Percentiles rank a stretch among this genome's conserved stretches.
These are phyloP conservation scores for Drosophila longiperda DNA, from an alignment of 2,888 invertebrate species.

Conservation along the genomic window DNA sequence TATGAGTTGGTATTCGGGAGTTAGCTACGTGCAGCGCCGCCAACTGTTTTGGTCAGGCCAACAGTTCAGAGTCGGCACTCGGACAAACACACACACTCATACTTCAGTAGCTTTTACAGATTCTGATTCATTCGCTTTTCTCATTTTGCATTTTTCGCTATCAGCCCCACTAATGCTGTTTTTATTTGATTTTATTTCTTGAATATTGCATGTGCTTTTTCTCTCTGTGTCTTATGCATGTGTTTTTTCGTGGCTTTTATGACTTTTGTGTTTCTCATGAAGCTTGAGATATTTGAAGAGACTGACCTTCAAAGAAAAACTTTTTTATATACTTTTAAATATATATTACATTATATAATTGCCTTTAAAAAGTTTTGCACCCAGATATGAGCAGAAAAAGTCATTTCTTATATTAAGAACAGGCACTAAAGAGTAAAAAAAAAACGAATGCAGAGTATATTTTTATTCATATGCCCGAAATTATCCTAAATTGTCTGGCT, in stretches of 20 bases:
- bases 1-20: background rate
- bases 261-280: constrained; percentile 40
- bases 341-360: background rate
- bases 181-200: constrained; percentile 69
- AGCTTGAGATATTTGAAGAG: background rate
- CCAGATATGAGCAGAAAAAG: no score
- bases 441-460: no score
- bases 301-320: background rate
- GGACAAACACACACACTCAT: background rate
- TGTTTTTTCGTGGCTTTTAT: constrained; percentile 37
- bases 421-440: no score
- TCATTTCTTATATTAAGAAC: no score
- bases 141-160: constrained; percentile 65
- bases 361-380: no score
- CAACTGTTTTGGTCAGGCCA: constrained; percentile 8
- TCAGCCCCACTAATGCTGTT: constrained; percentile 24
- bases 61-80: constrained; percentile 6
- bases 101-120: constrained; percentile 24
- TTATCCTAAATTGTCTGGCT: no score
- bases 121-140: constrained; percentile 16
- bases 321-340: background rate
- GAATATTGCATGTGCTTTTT: constrained; percentile 26
- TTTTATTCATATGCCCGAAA: no score
- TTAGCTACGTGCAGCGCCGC: constrained; percentile 33
- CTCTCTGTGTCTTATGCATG: constrained; percentile 11